Conservation (phyloP, 2,888 invertebrate genomes). For the Stomorhina lunata region DNA sequence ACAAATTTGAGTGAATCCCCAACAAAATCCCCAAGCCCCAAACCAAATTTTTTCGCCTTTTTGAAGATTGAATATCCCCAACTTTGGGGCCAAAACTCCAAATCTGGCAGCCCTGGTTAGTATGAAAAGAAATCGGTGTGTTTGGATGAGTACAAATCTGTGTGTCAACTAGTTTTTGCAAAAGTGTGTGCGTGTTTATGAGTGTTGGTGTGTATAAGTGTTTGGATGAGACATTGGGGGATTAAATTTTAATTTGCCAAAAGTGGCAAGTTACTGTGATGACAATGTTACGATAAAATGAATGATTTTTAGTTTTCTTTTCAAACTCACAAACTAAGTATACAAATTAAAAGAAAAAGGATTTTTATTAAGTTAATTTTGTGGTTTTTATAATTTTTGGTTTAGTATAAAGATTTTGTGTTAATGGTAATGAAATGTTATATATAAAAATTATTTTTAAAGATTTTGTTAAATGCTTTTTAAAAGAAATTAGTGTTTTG, state of each 20-base stretch:
- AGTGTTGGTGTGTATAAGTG: no score
- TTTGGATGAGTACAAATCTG: conserved; percentile 15
- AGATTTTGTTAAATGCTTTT: not conserved
- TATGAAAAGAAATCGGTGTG: no score
- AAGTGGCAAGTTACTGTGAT: conserved; percentile 66
- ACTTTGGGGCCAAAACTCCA: no score
- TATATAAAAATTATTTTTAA: not conserved
- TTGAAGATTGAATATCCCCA: no score
- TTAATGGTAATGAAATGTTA: not conserved
- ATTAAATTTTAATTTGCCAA: conserved; percentile 68
- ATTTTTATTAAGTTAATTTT: conserved; percentile 28
- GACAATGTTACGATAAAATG: conserved; percentile 65
- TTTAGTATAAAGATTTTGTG: conserved; percentile 29
- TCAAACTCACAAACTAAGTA: not conserved
- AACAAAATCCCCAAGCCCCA: no score
- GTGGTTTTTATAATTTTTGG: conserved; percentile 43
- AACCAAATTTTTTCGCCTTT: no score
- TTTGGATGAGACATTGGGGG: conserved; percentile 64
- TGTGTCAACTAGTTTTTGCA: conserved; percentile 42
- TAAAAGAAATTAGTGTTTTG: no score
- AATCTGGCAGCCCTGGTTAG: no score
- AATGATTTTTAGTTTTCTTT: conserved; percentile 55
- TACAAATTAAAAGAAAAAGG: conserved; percentile 24
- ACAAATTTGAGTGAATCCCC: no score
- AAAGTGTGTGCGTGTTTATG: conserved; percentile 15